phyloP scores from a whole-genome alignment of 2,888 invertebrate species.

The Poecilobothrus nobilitatus region DNA sequence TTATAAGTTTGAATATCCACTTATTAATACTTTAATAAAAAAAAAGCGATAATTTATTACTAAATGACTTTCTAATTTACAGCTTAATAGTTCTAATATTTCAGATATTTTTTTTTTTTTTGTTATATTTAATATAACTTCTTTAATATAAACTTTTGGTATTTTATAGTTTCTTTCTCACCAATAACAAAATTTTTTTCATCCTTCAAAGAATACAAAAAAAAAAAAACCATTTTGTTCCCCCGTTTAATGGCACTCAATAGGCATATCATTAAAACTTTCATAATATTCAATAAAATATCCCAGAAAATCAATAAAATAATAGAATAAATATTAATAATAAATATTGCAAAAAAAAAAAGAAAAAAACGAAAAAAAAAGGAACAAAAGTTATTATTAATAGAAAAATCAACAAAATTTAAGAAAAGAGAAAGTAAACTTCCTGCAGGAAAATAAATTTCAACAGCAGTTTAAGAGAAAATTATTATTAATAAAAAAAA shows the following conservation, averaged over 20 bases:
- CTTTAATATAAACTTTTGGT: too few relatives aligned
- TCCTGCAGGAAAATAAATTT: background rate
- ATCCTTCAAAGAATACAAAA: too few relatives aligned
- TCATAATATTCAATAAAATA: background rate
- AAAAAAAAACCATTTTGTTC: background rate
- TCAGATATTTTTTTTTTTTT: too few relatives aligned
- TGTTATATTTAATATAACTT: too few relatives aligned
- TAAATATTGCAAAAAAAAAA: background rate
- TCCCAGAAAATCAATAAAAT: background rate
- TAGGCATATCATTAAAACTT: constrained; percentile 1
- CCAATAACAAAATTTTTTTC: background rate
- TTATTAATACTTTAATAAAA: too few relatives aligned
- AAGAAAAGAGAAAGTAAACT: background rate
- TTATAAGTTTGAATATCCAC: too few relatives aligned
- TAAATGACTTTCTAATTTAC: constrained; percentile 3
- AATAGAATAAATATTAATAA: constrained; percentile 2
- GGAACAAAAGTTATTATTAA: background rate
- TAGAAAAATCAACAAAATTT: background rate
- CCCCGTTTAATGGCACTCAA: background rate
- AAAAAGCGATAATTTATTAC: background rate
- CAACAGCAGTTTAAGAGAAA: too few relatives aligned
- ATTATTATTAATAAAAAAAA: too few relatives aligned
- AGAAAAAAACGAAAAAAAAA: background rate
- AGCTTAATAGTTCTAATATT: background rate
- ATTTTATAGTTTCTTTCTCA: background rate